A percentile compares a stretch with the other conserved stretches of the same genome.
These are phyloP conservation scores for Periphyllus acericola DNA, from an alignment of 2,888 invertebrate genomes.

Conservation along the genomic window DNA sequence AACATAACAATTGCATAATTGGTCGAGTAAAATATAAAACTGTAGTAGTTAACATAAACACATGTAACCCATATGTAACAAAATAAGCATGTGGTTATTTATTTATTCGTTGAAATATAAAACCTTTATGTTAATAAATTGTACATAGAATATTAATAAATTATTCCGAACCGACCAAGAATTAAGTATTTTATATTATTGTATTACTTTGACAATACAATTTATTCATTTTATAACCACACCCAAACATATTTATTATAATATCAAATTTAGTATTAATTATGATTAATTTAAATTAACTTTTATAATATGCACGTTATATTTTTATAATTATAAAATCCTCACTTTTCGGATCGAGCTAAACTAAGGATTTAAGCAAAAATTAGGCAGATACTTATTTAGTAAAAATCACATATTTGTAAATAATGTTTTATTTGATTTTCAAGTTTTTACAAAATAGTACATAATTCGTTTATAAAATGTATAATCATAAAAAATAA, in stretches of 20 bases:
- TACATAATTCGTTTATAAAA: neutral
- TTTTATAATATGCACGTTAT: neutral
- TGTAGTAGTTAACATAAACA: slow-evolving; percentile 36
- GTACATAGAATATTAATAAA: slow-evolving; percentile 17
- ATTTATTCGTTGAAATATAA: slow-evolving; percentile 26
- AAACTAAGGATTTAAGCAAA: too few species aligned
- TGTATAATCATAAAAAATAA: neutral
- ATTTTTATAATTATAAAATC: neutral
- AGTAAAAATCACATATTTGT: too few species aligned
- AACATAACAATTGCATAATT: slow-evolving; percentile 43
- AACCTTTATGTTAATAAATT: slow-evolving; percentile 3
- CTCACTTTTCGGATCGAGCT: neutral
- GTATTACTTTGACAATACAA: slow-evolving; percentile 1
- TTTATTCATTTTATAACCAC: neutral
- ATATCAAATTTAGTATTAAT: neutral
- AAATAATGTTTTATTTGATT: neutral
- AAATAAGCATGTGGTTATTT: slow-evolving; percentile 33
- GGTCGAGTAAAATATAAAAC: slow-evolving; percentile 3
- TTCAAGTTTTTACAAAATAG: neutral
- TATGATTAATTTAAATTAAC: neutral
- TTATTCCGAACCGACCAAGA: neutral
- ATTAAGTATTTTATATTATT: slow-evolving; percentile 16
- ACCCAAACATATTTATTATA: neutral
- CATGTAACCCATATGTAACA: slow-evolving; percentile 46
- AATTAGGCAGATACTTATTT: too few species aligned